Base-by-base conservation (phyloP, 2,797 vertebrate species). In the Megalops cyprinoides region DNA sequence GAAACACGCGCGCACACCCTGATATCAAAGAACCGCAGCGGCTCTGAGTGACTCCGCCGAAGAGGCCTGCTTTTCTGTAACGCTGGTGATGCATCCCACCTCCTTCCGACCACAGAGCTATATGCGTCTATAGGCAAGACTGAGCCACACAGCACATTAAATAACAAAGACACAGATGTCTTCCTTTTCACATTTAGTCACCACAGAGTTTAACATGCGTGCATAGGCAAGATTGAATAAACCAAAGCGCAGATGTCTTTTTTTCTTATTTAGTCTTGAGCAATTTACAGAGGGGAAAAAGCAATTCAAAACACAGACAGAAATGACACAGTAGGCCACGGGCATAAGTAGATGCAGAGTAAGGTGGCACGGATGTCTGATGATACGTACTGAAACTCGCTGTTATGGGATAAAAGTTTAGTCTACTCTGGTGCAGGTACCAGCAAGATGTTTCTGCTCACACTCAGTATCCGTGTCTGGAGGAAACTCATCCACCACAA, bases 401-500 rank as follows among this genome's bases (percentile, higher is more conserved):
- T 5, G 1, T 65, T 65, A 65, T 65, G 60, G 1, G n/a, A n/a
- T n/a, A 15, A 15, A 34, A 1, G 12, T 37, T 65, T 65, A 65
- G 12, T 65, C 23, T 65, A 14, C 31, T 31, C 31, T 4, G 5
- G 31, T 65, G 14, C 60, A 37, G 28, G 28, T 65, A 65, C 60
- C 31, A 60, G 65, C 31, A 34, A 34, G 60, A 60, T 28, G 60
- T 65, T 65, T 34, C 28, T 15, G 28, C 60, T 65, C 18, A 60
- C 28, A 65, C 60, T 34, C 60, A 65, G 10, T 15, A 3, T 34
- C 10, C 37, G 15, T 28, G 25, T 62, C 7, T 65, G 60, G 37
- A 34, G 37, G 31, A 65, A 65, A 65, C 18, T 65, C 60, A 65
- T 15, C 60, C 37, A 60, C 60, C 60, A 34, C 60, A 65, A 65